phyloP scores from a whole-genome alignment of 2,797 vertebrate species.

The Pipistrellus pipistrellus region DNA sequence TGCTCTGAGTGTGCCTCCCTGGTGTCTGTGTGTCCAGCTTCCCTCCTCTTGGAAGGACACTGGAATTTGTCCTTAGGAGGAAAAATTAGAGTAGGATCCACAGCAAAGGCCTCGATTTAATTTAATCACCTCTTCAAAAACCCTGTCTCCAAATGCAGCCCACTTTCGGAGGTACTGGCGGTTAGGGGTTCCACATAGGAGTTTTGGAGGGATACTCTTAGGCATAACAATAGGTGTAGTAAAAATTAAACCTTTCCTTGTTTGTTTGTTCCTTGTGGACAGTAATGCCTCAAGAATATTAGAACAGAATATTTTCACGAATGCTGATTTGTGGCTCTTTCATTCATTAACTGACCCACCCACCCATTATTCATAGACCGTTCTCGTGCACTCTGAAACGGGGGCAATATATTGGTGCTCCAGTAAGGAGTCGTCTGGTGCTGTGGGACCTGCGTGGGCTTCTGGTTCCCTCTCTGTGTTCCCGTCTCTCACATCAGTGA shows the following conservation, averaged over 20 bases:
- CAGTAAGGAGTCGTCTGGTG: not conserved
- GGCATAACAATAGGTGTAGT: not conserved
- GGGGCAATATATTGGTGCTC: not conserved
- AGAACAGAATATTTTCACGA: not conserved
- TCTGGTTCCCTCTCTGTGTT: not conserved
- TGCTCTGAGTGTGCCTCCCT: not conserved
- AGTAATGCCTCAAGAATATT: not conserved
- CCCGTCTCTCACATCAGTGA: not conserved
- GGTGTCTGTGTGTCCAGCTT: not conserved
- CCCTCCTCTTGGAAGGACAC: not conserved
- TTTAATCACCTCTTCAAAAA: not conserved
- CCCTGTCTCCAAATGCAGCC: not conserved
- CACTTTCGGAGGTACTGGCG: not conserved
- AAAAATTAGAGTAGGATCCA: not conserved
- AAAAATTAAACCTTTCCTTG: not conserved
- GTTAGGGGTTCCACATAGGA: not conserved
- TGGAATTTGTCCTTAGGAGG: not conserved
- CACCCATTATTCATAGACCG: not conserved
- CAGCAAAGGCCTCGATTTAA: not conserved
- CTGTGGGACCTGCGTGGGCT: not conserved
- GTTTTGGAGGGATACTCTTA: not conserved
- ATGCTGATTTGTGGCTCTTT: not conserved
- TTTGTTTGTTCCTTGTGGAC: not conserved
- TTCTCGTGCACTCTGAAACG: not conserved
- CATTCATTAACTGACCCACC: not conserved